Percentiles rank a stretch among this genome's conserved stretches.
phyloP scores from a whole-genome alignment of 2,888 invertebrate genomes.

The Meloe dianella region DNA sequence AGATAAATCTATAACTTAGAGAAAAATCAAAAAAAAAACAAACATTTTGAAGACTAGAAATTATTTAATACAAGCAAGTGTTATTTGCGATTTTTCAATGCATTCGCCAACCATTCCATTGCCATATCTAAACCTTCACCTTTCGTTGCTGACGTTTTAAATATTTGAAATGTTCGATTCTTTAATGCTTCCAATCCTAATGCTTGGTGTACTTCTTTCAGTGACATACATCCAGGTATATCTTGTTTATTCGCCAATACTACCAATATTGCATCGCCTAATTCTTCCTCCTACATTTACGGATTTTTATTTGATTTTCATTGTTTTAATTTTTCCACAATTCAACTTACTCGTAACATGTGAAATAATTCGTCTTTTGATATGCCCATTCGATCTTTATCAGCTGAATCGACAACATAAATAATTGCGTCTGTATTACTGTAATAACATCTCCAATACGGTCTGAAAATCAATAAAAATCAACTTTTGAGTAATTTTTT shows the following conservation, averaged over 20 bases:
- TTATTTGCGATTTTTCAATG: slow-evolving; percentile 88
- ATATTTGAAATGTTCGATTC: slow-evolving; percentile 98
- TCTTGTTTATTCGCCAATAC: slow-evolving; percentile 99
- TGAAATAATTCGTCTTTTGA: slow-evolving; percentile 97
- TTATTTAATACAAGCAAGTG: slow-evolving; percentile 43
- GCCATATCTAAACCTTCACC: slow-evolving; percentile 98
- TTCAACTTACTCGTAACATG: slow-evolving; percentile 85
- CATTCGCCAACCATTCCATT: slow-evolving; percentile 98
- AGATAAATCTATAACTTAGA: slow-evolving; percentile 3
- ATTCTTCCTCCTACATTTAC: slow-evolving; percentile 81
- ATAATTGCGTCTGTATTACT: slow-evolving; percentile 99
- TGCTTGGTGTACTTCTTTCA: slow-evolving; percentile 96
- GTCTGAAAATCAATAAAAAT: slow-evolving; percentile 67
- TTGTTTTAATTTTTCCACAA: no score
- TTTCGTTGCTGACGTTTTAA: slow-evolving; percentile 97
- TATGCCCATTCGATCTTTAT: slow-evolving; percentile 98
- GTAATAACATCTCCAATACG: slow-evolving; percentile 99
- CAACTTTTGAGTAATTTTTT: neutral
- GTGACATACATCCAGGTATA: slow-evolving; percentile 95
- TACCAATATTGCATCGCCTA: slow-evolving; percentile 93
- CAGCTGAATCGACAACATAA: slow-evolving; percentile 99
- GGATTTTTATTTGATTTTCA: no score
- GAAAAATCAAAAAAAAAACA: neutral
- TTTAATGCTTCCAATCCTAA: slow-evolving; percentile 93
- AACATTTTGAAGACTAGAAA: slow-evolving; percentile 41